phyloP scores from a whole-genome alignment of 2,888 invertebrate species.

The Tethea ocularis region DNA sequence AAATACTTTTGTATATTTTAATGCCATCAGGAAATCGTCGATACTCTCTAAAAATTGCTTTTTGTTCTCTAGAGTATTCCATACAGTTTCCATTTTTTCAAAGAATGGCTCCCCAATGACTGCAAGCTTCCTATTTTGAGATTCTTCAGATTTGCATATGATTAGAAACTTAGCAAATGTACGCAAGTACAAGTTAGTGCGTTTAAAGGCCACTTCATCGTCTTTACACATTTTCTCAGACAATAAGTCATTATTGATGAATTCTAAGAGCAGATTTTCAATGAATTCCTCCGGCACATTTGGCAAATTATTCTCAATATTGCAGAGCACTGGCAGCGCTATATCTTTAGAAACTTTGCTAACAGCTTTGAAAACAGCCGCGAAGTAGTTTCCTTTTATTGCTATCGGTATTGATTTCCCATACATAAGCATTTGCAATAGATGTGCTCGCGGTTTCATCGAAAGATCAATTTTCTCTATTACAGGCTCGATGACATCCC shows the following conservation, averaged over 20 bases:
- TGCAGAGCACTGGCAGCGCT: constrained; percentile 31
- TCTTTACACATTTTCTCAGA: constrained; percentile 19
- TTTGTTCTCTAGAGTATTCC: constrained; percentile 14
- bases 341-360: constrained; percentile 25
- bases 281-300: constrained; percentile 36
- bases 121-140: constrained; percentile 37
- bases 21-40: constrained; percentile 34
- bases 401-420: constrained; percentile 35
- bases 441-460: constrained; percentile 18
- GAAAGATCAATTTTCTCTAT: constrained; percentile 37
- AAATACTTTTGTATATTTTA: constrained; percentile 51
- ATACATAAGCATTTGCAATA: constrained; percentile 21
- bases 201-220: not conserved
- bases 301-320: constrained; percentile 39
- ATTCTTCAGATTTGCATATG: constrained; percentile 39
- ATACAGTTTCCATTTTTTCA: constrained; percentile 34
- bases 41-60: constrained; percentile 20
- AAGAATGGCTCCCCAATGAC: constrained; percentile 44
- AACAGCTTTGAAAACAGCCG: constrained; percentile 38
- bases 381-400: constrained; percentile 50
- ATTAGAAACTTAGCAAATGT: constrained; percentile 54
- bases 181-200: constrained; percentile 33
- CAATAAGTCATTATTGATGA: constrained; percentile 29
- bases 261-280: constrained; percentile 27
- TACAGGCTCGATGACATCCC: constrained; percentile 48